Evolutionary conservation across 1,140 invertebrate genomes (phyloP).

Genomic region (Globodera ellingtonae): DNA sequence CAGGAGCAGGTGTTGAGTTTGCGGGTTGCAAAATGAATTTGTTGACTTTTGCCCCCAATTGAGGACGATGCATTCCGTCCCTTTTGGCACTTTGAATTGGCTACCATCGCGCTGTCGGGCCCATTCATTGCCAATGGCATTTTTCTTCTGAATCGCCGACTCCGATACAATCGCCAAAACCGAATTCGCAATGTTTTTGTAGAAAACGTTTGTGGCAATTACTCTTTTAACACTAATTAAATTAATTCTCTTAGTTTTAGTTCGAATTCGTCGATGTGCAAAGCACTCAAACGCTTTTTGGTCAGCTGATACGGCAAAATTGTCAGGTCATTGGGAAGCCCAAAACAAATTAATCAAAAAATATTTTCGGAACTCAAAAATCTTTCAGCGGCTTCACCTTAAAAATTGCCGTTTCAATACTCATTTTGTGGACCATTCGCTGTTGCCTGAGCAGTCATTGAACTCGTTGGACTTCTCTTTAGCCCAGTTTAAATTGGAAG

Average conservation of each 20-base stretch:
- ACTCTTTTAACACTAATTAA: neutral
- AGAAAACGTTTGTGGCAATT: neutral
- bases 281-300: conserved; percentile 3
- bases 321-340: conserved; percentile 1
- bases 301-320: conserved; percentile 1
- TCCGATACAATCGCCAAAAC: neutral
- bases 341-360: neutral
- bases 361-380: neutral
- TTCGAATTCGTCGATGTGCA: neutral
- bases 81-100: conserved; percentile 2
- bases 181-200: neutral
- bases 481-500: neutral
- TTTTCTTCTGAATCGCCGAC: neutral
- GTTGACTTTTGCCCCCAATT: neutral
- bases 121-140: neutral
- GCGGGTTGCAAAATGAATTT: neutral
- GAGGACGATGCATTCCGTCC: neutral
- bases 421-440: neutral
- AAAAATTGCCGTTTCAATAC: neutral
- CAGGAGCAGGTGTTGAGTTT: neutral
- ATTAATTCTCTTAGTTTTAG: neutral
- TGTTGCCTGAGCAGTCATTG: neutral
- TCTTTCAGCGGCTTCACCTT: neutral
- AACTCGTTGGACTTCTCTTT: neutral
- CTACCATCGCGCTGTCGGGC: neutral